phyloP scores from a whole-genome alignment of 2,797 vertebrate species.

The Anolis apletophallus region DNA sequence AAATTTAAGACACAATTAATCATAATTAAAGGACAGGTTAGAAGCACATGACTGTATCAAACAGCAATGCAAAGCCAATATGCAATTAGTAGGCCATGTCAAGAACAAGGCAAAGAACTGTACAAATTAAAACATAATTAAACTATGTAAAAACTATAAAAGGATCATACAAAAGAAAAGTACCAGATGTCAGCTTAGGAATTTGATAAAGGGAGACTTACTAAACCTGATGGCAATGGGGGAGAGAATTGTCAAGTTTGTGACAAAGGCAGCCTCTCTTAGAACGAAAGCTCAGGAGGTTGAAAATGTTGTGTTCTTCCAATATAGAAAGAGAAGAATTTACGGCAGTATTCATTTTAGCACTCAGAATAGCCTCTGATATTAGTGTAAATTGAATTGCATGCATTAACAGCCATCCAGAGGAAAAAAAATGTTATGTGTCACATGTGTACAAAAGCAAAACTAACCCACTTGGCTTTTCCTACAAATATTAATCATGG shows the following conservation, averaged over 20 bases:
- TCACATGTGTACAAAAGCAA: slow-evolving; percentile 60
- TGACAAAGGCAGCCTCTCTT: slow-evolving; percentile 27
- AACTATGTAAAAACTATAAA: slow-evolving; percentile 30
- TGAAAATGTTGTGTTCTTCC: slow-evolving; percentile 24
- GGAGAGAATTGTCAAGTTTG: slow-evolving; percentile 52
- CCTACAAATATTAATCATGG: slow-evolving; percentile 75
- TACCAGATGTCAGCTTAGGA: slow-evolving; percentile 16
- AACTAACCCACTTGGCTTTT: slow-evolving; percentile 65
- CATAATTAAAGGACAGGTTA: slow-evolving; percentile 49
- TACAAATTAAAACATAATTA: not conserved
- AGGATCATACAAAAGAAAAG: slow-evolving; percentile 7
- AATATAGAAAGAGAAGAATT: slow-evolving; percentile 27
- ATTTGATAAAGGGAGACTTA: slow-evolving; percentile 49
- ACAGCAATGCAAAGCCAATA: slow-evolving; percentile 19
- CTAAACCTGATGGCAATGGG: slow-evolving; percentile 42
- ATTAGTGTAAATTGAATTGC: slow-evolving; percentile 54
- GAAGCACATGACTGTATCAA: slow-evolving; percentile 37
- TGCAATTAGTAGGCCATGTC: slow-evolving; percentile 10
- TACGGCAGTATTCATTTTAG: slow-evolving; percentile 39
- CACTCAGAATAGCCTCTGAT: slow-evolving; percentile 40
- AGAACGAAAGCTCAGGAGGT: slow-evolving; percentile 46
- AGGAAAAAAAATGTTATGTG: slow-evolving; percentile 57
- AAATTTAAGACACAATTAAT: slow-evolving; percentile 8
- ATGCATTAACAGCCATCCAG: slow-evolving; percentile 60
- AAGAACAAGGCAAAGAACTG: slow-evolving; percentile 25